Base-by-base conservation (phyloP, 2,888 invertebrate species). In the Sminthurinus aureus region DNA sequence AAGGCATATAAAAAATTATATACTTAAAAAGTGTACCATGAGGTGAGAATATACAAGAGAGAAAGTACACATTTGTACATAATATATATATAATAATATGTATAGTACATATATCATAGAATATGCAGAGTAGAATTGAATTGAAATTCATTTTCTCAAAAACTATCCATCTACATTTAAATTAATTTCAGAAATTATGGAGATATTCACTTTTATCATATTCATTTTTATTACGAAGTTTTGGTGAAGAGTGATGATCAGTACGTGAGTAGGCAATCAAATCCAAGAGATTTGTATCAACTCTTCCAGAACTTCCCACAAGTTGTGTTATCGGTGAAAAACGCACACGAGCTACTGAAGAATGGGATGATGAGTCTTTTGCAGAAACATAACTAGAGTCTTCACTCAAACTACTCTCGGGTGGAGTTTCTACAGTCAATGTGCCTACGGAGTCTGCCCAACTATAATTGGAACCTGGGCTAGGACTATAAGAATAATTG, bases 341-440 rank as follows among this genome's bases (percentile, higher is more conserved):
- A 84, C 94, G 96, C 18, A 95, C 92, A 67, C 94, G 93, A 85
- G 93, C 93, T n/a, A 94, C 94, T 50, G 93, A 93, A 84, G 93
- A 92, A 18, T 93, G 93, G 50, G 86, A 82, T 0, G 92, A 92
- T 85, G 92, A 93, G 89, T 95, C 96, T 89, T 95, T 93, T 22
- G 96, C 96, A 12, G 96, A 96, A 88, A 96, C 94, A 90, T 96
- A 97, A 73, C 96, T 96, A 89, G 95, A 95, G 89, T 96, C 96
- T 89, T 97, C 97, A 89, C 96, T 95, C 0, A 95, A 94, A 84
- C 96, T 89, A 87, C 95, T 95, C 89, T 96, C 96, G 0, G 96
- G 96, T 0, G 96, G 96, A 9, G 96, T 96, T 79, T 87, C 88
- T 0, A 95, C 95, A 90, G 95, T 95, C 22, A 96, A 95, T 0